Base-by-base conservation (phyloP, 2,113 vertebrate species). In the Hippocampus abdominalis region DNA sequence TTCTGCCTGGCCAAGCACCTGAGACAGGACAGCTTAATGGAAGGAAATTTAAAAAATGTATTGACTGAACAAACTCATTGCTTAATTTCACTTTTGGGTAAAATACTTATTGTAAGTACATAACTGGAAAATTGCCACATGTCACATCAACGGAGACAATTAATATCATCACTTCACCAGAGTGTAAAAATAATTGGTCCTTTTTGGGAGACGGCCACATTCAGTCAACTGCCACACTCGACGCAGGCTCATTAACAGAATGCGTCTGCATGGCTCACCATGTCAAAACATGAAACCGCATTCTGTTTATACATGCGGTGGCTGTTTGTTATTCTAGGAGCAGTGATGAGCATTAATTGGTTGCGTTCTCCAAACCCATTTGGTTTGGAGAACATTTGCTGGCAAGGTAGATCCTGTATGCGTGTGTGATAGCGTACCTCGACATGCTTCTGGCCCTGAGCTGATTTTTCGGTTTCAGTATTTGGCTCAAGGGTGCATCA, bases 111-210 rank as follows among this genome's bases (percentile, higher is more conserved):
- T 44, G 10, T 44, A 13, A 44, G 42, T 13, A 44, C 42, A 44
- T 0, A 44, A 12, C 42, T 15, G 42, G 42, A 44, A 44, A 44
- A 12, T 44, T 44, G 42, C 42, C 10, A 72, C 56, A 70, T 54
- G 46, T 44, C 32, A 54, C 51, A 69, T 70, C 29, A 70, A 64
- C 49, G 39, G 1, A 1, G 42, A 70, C 74, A 74, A 66, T 13
- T 74, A 48, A 75, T 36, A 79, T 66, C 32, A 69, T 84, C 73
- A 77, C 67, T 70, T 81, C 69, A 67, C 9, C n/a, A 0, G 65
- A 66, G 72, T 70, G 73, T 83, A 64, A 79, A 81, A 78, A 80
- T 81, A 78, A 79, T 69, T 71, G 25, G 64, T 6, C 39, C 59
- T 66, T 59, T 80, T 78, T 61, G 49, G 27, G 42, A 73, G 76